phyloP scores from a whole-genome alignment of 2,888 invertebrate genomes.

The Syrista parreyssii region DNA sequence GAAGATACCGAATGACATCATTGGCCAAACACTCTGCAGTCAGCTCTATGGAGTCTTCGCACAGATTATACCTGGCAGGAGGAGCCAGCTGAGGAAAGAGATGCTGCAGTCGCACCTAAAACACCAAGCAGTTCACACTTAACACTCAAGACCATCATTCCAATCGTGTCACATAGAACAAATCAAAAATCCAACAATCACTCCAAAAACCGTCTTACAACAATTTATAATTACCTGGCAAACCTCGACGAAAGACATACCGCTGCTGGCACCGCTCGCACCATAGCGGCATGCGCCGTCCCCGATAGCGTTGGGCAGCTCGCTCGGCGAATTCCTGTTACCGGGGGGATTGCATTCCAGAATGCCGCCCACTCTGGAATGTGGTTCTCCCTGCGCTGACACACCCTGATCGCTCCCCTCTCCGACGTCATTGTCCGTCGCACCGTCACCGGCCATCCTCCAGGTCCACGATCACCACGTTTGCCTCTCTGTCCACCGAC shows the following conservation, averaged over 20 bases:
- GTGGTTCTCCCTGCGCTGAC: constrained; percentile 54
- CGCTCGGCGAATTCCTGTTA: constrained; percentile 56
- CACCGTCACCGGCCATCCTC: constrained; percentile 57
- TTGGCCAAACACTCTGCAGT: constrained; percentile 59
- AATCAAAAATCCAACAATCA: no score
- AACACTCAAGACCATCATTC: no score
- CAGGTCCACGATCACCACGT: constrained; percentile 1
- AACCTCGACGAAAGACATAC: constrained; percentile 62
- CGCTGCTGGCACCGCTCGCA: constrained; percentile 51
- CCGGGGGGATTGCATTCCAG: constrained; percentile 62
- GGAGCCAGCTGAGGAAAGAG: constrained; percentile 58
- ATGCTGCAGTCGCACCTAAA: constrained; percentile 60
- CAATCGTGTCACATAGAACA: no score
- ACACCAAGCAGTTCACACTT: constrained; percentile 7
- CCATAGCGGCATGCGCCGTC: constrained; percentile 60
- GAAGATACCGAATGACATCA: constrained; percentile 60
- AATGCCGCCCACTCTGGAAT: constrained; percentile 66
- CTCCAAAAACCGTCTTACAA: no score
- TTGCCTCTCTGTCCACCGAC: no score
- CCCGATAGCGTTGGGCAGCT: constrained; percentile 36
- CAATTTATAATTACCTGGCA: constrained; percentile 54
- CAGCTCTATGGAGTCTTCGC: constrained; percentile 57
- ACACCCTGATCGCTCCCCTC: constrained; percentile 41
- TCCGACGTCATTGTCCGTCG: constrained; percentile 53
- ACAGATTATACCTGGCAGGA: constrained; percentile 44